These are phyloP conservation scores for Gallinago jamesoni DNA, from an alignment of 2,113 vertebrate genomes.

Conservation along the genomic window DNA sequence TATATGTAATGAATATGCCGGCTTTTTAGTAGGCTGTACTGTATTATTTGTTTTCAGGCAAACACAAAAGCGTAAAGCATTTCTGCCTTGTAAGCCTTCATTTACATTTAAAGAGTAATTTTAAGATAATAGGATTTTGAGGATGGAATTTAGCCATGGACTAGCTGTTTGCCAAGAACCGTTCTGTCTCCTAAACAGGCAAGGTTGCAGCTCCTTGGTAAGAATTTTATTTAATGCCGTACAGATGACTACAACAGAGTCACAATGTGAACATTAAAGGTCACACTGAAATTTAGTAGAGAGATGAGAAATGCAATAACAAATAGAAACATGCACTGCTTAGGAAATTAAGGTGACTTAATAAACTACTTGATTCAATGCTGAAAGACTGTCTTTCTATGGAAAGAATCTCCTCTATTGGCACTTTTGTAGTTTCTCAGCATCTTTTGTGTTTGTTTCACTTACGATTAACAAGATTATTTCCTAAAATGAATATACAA, in stretches of 20 bases:
- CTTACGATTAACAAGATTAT: background rate
- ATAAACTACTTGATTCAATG: background rate
- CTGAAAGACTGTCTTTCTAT: background rate
- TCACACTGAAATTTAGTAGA: background rate
- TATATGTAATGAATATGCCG: background rate
- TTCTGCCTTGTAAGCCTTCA: conserved; percentile 18
- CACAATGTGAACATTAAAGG: background rate
- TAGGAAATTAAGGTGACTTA: background rate
- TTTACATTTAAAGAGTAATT: conserved; percentile 45
- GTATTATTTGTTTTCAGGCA: conserved; percentile 5
- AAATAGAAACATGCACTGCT: background rate
- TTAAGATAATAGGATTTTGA: conserved; percentile 36
- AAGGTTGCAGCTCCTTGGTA: background rate
- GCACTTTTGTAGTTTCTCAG: background rate
- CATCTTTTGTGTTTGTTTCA: background rate
- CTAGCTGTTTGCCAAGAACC: background rate
- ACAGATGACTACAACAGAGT: background rate
- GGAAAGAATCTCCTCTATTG: background rate
- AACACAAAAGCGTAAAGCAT: background rate
- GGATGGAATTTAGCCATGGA: background rate
- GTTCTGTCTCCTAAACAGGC: background rate
- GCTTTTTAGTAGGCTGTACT: background rate
- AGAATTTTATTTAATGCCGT: background rate
- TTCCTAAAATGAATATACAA: background rate
- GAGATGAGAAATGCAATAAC: background rate